These are phyloP conservation scores for Coptotermes formosanus DNA, from an alignment of 1,140 invertebrate species.

Conservation along the genomic window DNA sequence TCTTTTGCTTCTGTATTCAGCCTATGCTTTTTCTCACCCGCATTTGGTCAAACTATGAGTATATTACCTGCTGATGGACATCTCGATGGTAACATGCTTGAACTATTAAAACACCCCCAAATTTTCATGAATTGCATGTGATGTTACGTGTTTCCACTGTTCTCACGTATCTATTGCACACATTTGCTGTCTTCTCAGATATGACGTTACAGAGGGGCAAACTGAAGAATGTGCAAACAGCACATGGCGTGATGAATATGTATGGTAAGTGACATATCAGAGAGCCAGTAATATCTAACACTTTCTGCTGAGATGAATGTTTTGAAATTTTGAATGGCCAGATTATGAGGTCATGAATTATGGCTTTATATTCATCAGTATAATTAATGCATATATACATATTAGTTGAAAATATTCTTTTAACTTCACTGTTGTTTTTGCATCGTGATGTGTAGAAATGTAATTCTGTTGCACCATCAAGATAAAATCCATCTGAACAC, in stretches of 20 bases:
- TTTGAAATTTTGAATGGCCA: too few species aligned
- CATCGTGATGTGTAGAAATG: too few species aligned
- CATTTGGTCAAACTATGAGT: not conserved
- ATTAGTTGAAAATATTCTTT: too few species aligned
- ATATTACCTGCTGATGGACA: not conserved
- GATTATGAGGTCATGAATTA: too few species aligned
- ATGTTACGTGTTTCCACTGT: conserved; percentile 24
- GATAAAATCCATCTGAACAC: too few species aligned
- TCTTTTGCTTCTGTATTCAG: not conserved
- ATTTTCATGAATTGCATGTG: conserved; percentile 20
- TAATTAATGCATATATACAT: too few species aligned
- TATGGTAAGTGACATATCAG: conserved; percentile 55
- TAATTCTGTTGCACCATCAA: too few species aligned
- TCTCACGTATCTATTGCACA: conserved; percentile 27
- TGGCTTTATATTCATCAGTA: too few species aligned
- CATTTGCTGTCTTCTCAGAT: conserved; percentile 42
- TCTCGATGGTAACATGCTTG: not conserved
- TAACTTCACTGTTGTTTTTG: too few species aligned
- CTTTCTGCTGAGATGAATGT: not conserved
- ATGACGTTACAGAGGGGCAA: conserved; percentile 39
- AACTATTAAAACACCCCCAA: not conserved
- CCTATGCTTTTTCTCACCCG: not conserved
- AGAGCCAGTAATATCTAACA: not conserved
- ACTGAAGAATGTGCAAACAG: conserved; percentile 42
- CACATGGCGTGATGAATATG: conserved; percentile 60